Evolutionary conservation across 2,113 vertebrate genomes (phyloP), one percentile per base, ranked within the genome.

Genomic region (Oreochromis tanganicae): DNA sequence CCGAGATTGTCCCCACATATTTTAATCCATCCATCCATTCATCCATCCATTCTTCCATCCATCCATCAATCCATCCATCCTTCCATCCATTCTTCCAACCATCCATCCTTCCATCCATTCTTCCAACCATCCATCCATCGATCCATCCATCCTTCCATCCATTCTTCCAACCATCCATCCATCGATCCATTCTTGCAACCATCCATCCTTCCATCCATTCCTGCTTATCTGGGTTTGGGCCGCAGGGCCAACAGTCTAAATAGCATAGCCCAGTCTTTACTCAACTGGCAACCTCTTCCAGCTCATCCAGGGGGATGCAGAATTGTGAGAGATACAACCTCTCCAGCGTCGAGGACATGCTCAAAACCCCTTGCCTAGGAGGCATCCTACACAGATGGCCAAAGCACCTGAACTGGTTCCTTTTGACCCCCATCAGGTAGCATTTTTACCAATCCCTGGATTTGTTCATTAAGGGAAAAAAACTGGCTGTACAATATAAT

Each of bases 131-230:
- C 2, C 32, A 3, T 36, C 34, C 7, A 1, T 34, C 34, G 7
- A 34, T 34, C 1, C 34, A 24, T n/a, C 7, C 34, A 9, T 36
- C 38, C 38, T 5, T 48, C 0, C 6, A 2, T 46, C 6, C 3
- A 3, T 14, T 6, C 14, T 7, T 16, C 1, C 46, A 0, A 3
- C 24, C 11, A 0, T 2, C 9, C 52, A 10, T 21, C 0, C 52
- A 1, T n/a, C 8, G 7, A 2, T 4, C 4, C 43, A 46, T 46
- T 2, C 43, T 2, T 3, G 1, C 21, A 7, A 0, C 13, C 13
- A 32, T 17, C 9, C 59, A 63, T 34, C 0, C 29, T 1, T 6
- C 9, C 59, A 63, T 19, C 29, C 16, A 61, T 34, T 11, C 34
- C 34, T 1, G 0, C 34, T 38, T 68, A 41, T 68, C 11, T 21